Base-by-base conservation (phyloP, 2,888 invertebrate genomes). In the Trichogramma dendrolimi region DNA sequence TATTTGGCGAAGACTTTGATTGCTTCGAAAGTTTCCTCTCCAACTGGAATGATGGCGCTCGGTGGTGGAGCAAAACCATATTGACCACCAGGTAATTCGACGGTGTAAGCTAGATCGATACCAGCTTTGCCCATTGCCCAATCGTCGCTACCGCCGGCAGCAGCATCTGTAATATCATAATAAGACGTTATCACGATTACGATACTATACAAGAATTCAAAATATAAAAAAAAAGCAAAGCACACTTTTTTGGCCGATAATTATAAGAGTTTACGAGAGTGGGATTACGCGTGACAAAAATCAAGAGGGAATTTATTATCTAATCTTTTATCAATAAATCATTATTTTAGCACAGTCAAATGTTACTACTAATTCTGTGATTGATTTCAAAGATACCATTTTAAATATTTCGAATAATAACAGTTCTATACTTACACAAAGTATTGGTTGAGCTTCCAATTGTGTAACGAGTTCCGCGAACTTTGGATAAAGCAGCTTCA, bases 71-170 rank as follows among this genome's bases (percentile, higher is more conserved):
- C 80, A 74, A 88, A 89, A 1, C 86, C 87, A 6, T 71, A 71
- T 2, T 70, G 67, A 5, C 74, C 69, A 59, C 83, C 84, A 0
- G 88, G 87, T 61, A 90, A 72, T 75, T 89, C 88, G 70, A 85
- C 81, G 5, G 87, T 87, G 65, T 85, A 87, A 0, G 85, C 72
- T 8, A 88, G 74, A 0, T 84, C 83, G 53, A 86, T 82, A 0
- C 83, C 83, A 0, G 79, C 81, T 5, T 80, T 77, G 1, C 71
- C 83, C 71, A 84, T 84, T 1, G 85, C 85, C 75, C 86, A 89
- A 70, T 89, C 89, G 71, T 86, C 86, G 68, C 87, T 83, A 14
- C 85, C 85, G 6, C 89, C 89, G 38, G 86, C 74, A 0, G 85
- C 84, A 1, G 80, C 76, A 67, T 86, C 86, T 63, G 63, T 1